Conservation (phyloP, 2,113 vertebrate genomes). For the Rhinoptilus africanus region DNA sequence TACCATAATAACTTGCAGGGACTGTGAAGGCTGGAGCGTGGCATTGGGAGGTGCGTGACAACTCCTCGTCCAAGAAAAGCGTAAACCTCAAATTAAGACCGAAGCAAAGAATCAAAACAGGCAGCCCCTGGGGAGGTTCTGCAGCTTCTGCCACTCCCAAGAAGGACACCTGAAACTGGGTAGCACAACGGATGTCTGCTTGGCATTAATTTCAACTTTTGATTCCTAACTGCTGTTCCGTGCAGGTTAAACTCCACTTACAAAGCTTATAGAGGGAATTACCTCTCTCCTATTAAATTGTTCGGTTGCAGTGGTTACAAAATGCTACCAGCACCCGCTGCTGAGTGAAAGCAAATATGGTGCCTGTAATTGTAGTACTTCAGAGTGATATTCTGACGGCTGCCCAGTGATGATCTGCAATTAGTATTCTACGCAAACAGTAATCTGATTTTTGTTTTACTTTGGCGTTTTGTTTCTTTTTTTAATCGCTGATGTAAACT, state of each 20-base stretch:
- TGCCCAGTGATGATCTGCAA: not conserved
- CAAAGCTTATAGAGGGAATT: not conserved
- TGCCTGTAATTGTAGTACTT: not conserved
- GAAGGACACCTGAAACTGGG: not conserved
- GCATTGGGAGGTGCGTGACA: not conserved
- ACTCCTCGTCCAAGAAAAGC: not conserved
- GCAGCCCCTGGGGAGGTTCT: not conserved
- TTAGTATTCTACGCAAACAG: not conserved
- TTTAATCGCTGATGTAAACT: not conserved
- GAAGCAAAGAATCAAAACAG: not conserved
- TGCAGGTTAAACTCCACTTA: not conserved
- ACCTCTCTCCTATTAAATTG: not conserved
- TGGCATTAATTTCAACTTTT: not conserved
- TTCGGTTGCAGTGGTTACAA: not conserved
- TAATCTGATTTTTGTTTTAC: not conserved
- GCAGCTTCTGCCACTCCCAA: not conserved
- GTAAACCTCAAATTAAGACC: not conserved
- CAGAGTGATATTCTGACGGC: not conserved
- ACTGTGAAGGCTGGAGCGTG: not conserved
- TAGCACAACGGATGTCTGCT: not conserved
- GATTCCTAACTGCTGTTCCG: not conserved
- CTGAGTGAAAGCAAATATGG: not conserved
- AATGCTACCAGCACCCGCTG: not conserved
- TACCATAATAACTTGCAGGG: not conserved
- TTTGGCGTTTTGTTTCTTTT: not conserved